phyloP scores from a whole-genome alignment of 2,113 vertebrate species.

The Pogonocichla stellata region DNA sequence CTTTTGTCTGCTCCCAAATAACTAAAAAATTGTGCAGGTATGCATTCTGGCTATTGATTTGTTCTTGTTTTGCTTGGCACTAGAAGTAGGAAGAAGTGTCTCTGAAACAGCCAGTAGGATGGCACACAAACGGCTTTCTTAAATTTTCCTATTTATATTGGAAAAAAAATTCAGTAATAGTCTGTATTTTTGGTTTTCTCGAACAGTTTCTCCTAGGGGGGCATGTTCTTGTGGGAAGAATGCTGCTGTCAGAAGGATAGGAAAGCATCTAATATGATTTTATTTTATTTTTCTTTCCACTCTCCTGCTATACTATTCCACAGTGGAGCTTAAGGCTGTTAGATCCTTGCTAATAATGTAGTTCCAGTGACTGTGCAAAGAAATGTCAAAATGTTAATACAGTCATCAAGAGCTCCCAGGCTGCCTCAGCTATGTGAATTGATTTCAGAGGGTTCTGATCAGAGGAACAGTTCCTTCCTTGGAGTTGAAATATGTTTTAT shows the following conservation, averaged over 20 bases:
- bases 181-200: neutral
- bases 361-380: constrained; percentile 28
- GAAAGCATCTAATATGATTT: neutral
- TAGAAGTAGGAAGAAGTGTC: neutral
- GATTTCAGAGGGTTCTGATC: neutral
- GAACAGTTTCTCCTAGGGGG: neutral
- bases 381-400: constrained; percentile 40
- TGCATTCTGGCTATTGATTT: neutral
- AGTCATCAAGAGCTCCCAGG: constrained; percentile 37
- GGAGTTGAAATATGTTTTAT: neutral
- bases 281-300: neutral
- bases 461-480: neutral
- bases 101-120: neutral
- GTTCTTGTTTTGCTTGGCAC: neutral
- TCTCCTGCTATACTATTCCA: neutral
- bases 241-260: neutral
- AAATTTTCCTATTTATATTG: neutral
- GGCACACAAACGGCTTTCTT: neutral
- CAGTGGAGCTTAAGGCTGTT: neutral
- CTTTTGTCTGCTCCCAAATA: neutral
- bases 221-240: neutral
- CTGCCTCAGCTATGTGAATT: constrained; percentile 16
- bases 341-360: constrained; percentile 7
- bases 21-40: neutral
- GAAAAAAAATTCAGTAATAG: neutral